Base-by-base conservation (phyloP, 1,140 invertebrate genomes). In the Brachionus plicatilis region DNA sequence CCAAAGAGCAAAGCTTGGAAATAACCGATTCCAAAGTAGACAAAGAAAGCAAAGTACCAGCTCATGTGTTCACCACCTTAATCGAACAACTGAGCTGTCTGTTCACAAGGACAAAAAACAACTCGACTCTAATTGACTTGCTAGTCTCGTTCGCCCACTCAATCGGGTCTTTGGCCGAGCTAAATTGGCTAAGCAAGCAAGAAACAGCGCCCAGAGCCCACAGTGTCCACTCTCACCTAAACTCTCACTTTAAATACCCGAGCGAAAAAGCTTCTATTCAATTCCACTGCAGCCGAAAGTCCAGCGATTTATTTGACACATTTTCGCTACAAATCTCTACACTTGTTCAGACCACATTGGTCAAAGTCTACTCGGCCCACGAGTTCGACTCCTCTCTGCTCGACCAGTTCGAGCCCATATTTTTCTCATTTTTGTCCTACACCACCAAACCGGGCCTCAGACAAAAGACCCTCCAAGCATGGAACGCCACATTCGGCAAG, bases 401-500 rank as follows among this genome's bases (percentile, higher is more conserved):
- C 14, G 50, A 60, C 17, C 66, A 68, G 66, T 68, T 82, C 8
- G 79, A 82, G 41, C 79, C 79, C 3, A 60, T 82, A 14, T 65
- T 82, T 27, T 82, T n/a, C 43, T 82, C 79, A 27, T 45, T 82
- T 65, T 47, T 82, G 17, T 20, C 7, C 29, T 68, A 29, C 33
- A 68, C 79, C 11, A 60, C 79, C 11, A 82, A 82, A 47, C 53
- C 12, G 14, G 27, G 27, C 12, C 53, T 24, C 17, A 82, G 43
- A 41, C 79, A 82, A 82, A 82, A 82, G 29, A 68, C 17, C n/a
- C 33, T 82, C 14, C 79, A 82, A 45, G 79, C 79, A 24, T 82
- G 79, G 79, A 82, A 82, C 20, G 20, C 37, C 9, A 65, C 79
- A 45, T 82, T 82, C 14, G 79, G 79, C 7, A 82, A 82, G 43